Evolutionary conservation across 1,140 invertebrate genomes (phyloP), one percentile per base, ranked within the genome.

Genomic region (Camponotus vicinus): DNA sequence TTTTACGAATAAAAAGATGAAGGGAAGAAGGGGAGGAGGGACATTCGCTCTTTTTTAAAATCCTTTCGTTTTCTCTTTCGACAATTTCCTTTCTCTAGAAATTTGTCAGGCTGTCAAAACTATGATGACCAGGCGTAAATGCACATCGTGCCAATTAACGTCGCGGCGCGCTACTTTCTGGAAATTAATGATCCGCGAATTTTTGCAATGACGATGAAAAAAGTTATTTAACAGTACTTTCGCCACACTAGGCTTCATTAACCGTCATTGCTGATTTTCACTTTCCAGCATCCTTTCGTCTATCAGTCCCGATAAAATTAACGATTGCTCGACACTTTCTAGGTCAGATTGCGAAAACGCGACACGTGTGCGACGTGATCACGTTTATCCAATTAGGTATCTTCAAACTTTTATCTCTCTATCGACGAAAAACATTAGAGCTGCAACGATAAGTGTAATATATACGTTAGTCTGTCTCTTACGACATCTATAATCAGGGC

Each of bases 141-240:
- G 66, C 15, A 42, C 6, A 3, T 45, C 42, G 45, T 57, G 27
- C 18, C 57, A 84, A 84, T 84, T 76, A 84, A 86, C 18, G 59
- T 66, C 45, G 59, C 45, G 67, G 40, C 69, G 69, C n/a, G 55
- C 52, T 40, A 32, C 45, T 86, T 32, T 79, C 15, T 57, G 21
- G 3, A 55, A 55, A 70, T 85, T 77, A 75, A 84, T 55, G 71
- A 42, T 49, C 52, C 6, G n/a, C 37, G 27, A 52, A 75, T 84
- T 83, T 83, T 3, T 42, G 52, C 70, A 66, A 34, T 8, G n/a
- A 37, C n/a, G 57, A 84, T 32, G 77, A 77, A 84, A 37, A 45
- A 18, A 42, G n/a, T 52, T 42, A 42, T 87, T 85, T 85, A 87
- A 69, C 55, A 37, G 57, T 64, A 85, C 73, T 87, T 87, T 87